phyloP scores from a whole-genome alignment of 2,113 vertebrate genomes.

The Condylura cristata region DNA sequence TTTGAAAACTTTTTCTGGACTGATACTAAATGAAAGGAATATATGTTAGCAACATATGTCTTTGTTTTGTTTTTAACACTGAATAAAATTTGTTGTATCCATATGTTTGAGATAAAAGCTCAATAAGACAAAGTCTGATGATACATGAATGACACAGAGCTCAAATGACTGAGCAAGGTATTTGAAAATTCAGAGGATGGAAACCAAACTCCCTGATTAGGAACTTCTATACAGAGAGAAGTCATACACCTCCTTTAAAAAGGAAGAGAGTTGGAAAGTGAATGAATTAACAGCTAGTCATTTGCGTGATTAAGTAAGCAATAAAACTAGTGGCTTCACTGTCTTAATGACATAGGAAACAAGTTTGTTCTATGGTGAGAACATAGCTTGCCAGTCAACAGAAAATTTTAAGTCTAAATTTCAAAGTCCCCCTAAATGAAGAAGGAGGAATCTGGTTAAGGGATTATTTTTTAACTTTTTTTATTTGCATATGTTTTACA shows the following conservation, averaged over 20 bases:
- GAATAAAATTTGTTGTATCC: background rate
- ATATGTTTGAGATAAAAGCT: background rate
- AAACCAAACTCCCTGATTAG: background rate
- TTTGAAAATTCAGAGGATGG: background rate
- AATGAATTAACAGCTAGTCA: background rate
- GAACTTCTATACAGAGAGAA: fast-evolving
- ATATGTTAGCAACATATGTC: background rate
- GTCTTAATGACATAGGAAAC: background rate
- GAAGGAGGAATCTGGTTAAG: background rate
- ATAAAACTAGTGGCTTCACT: background rate
- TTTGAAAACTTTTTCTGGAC: background rate
- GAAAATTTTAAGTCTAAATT: background rate
- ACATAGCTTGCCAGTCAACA: fast-evolving
- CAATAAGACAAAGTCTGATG: background rate
- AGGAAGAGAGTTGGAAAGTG: background rate
- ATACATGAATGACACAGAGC: background rate
- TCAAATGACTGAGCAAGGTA: background rate
- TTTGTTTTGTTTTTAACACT: background rate
- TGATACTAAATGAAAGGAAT: background rate
- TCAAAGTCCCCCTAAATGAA: no score
- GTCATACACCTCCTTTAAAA: fast-evolving
- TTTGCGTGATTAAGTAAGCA: background rate
- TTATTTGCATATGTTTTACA: no score
- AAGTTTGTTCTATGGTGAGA: background rate
- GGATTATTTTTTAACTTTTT: background rate